Conservation (phyloP, 1,140 invertebrate genomes). For the Dryas iulia region DNA sequence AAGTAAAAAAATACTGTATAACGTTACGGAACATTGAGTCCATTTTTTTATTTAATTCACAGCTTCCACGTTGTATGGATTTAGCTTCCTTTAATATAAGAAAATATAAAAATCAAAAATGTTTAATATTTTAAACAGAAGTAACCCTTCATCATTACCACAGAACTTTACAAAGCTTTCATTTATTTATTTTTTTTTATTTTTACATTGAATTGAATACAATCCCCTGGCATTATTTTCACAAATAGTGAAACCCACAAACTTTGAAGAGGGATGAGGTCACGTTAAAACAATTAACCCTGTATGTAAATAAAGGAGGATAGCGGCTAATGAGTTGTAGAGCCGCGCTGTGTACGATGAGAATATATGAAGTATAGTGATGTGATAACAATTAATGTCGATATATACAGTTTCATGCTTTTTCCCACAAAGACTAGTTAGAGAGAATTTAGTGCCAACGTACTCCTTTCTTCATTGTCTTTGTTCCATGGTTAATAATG, state of each 20-base stretch:
- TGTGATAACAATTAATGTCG: neutral
- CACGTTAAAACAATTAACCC: conserved; percentile 65
- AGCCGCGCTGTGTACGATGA: conserved; percentile 44
- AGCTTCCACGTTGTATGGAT: too few species aligned
- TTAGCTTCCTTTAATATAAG: too few species aligned
- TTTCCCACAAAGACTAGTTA: too few species aligned
- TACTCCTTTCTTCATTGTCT: too few species aligned
- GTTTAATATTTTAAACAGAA: too few species aligned
- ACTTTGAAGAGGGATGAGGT: conserved; percentile 37
- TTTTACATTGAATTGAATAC: conserved; percentile 11
- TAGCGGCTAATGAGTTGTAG: conserved; percentile 69
- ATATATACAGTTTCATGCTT: neutral
- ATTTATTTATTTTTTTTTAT: conserved; percentile 33
- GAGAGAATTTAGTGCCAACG: too few species aligned
- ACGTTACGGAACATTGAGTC: too few species aligned
- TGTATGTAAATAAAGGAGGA: conserved; percentile 51
- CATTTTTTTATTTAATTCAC: too few species aligned
- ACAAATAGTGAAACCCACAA: conserved; percentile 23
- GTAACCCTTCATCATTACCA: too few species aligned
- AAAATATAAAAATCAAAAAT: too few species aligned
- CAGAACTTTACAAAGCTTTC: neutral
- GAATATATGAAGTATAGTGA: conserved; percentile 51
- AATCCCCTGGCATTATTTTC: neutral
- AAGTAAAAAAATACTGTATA: too few species aligned
- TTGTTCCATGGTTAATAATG: too few species aligned